phyloP scores from a whole-genome alignment of 2,888 invertebrate species.

The Drosophila kambysellisi region DNA sequence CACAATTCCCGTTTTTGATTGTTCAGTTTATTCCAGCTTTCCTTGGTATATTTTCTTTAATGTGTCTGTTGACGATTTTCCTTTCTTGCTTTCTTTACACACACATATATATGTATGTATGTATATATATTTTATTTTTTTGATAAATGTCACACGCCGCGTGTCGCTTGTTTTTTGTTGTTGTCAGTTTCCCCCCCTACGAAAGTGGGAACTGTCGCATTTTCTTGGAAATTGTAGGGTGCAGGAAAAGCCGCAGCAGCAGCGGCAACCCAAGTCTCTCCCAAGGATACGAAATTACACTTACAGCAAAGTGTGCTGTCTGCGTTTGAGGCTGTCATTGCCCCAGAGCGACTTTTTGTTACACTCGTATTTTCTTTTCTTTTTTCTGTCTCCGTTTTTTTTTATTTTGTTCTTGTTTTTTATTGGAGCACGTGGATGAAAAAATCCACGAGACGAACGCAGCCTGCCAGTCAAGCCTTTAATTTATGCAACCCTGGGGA shows the following conservation, averaged over 20 bases:
- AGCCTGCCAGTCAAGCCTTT: conserved; percentile 71
- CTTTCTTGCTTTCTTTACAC: neutral
- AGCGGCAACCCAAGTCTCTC: conserved; percentile 54
- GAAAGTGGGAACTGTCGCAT: conserved; percentile 65
- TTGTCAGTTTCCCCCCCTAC: conserved; percentile 18
- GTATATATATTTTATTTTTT: conserved; percentile 36
- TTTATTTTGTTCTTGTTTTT: conserved; percentile 27
- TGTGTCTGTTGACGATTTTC: conserved; percentile 2
- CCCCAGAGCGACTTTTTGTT: conserved; percentile 78
- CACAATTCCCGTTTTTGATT: conserved; percentile 60
- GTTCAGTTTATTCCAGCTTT: conserved; percentile 42
- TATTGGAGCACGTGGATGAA: conserved; percentile 23
- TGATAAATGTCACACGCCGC: conserved; percentile 79
- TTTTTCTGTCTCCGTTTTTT: conserved; percentile 8
- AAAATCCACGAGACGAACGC: conserved; percentile 6
- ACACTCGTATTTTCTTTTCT: conserved; percentile 28
- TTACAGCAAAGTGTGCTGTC: conserved; percentile 64
- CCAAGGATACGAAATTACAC: conserved; percentile 73
- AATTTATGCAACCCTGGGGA: conserved; percentile 84
- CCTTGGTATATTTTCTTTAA: conserved; percentile 3
- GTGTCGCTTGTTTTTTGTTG: conserved; percentile 58
- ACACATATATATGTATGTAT: neutral
- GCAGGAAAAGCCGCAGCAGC: conserved; percentile 4
- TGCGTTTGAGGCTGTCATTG: conserved; percentile 66
- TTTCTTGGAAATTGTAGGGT: conserved; percentile 63